phyloP scores from a whole-genome alignment of 2,888 invertebrate species.

The Ectemnius lituratus region DNA sequence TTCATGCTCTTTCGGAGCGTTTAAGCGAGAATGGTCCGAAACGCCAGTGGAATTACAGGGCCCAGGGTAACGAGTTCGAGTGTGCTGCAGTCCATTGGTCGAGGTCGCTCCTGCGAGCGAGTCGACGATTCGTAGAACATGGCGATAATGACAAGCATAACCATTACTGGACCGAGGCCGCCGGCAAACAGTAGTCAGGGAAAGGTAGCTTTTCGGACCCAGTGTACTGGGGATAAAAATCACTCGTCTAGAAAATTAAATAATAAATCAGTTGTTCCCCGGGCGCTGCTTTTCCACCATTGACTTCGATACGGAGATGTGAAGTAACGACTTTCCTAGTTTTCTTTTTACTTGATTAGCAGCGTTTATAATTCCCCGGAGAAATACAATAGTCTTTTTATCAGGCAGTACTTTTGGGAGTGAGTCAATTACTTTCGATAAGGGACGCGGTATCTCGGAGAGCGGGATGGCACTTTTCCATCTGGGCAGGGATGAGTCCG shows the following conservation, averaged over 20 bases:
- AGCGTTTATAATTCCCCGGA: conserved; percentile 23
- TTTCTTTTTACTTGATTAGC: too few relatives aligned
- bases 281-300: conserved; percentile 5
- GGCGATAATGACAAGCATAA: conserved; percentile 74
- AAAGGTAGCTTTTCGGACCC: conserved; percentile 61
- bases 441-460: conserved; percentile 34
- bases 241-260: conserved; percentile 72
- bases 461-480: conserved; percentile 18
- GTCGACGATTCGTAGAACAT: conserved; percentile 65
- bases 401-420: background rate
- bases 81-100: conserved; percentile 58
- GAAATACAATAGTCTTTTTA: background rate
- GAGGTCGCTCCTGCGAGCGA: conserved; percentile 43
- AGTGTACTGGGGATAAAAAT: conserved; percentile 64
- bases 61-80: conserved; percentile 56
- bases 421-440: conserved; percentile 65
- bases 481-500: conserved; percentile 11
- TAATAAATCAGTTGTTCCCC: conserved; percentile 61
- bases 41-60: conserved; percentile 52
- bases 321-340: background rate
- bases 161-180: conserved; percentile 67
- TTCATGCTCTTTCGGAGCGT: conserved; percentile 54
- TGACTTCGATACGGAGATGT: background rate
- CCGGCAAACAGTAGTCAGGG: conserved; percentile 66
- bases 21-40: conserved; percentile 57